Evolutionary conservation across 64 coral and sea anemone genomes (phyloP).

Genomic region (Montipora foliosa): DNA sequence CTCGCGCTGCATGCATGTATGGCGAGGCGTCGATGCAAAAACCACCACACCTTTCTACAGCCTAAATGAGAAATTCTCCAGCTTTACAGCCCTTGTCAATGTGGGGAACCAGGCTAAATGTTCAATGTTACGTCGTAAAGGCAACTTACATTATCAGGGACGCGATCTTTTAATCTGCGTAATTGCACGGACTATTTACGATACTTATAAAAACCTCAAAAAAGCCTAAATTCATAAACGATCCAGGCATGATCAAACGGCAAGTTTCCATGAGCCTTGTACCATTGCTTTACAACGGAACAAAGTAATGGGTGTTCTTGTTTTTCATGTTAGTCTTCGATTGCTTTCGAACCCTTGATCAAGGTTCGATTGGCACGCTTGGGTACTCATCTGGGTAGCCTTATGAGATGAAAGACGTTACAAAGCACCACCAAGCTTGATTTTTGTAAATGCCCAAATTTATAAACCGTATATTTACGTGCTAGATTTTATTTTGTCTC

Average conservation of each 20-base stretch:
- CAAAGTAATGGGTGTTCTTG: background rate
- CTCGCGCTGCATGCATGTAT: background rate
- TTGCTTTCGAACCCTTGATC: constrained; percentile 12
- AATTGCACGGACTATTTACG: background rate
- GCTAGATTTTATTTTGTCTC: background rate
- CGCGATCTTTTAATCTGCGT: constrained; percentile 5
- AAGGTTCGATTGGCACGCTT: background rate
- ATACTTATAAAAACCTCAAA: background rate
- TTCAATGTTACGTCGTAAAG: background rate
- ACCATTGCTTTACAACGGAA: background rate
- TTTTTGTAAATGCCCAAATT: background rate
- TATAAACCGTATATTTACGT: background rate
- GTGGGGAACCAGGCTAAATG: background rate
- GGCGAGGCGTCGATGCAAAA: background rate
- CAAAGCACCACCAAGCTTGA: constrained; percentile 7
- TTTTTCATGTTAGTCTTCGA: background rate
- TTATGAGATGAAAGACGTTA: background rate
- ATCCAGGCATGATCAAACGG: background rate
- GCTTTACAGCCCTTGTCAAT: background rate
- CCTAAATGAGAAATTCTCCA: background rate
- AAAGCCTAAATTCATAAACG: background rate
- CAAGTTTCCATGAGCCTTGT: background rate
- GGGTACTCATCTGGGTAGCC: constrained; percentile 19
- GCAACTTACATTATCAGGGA: background rate
- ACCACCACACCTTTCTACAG: constrained; percentile 14